Base-by-base conservation (phyloP, 2,113 vertebrate genomes). In the Misgurnus mizolepis region DNA sequence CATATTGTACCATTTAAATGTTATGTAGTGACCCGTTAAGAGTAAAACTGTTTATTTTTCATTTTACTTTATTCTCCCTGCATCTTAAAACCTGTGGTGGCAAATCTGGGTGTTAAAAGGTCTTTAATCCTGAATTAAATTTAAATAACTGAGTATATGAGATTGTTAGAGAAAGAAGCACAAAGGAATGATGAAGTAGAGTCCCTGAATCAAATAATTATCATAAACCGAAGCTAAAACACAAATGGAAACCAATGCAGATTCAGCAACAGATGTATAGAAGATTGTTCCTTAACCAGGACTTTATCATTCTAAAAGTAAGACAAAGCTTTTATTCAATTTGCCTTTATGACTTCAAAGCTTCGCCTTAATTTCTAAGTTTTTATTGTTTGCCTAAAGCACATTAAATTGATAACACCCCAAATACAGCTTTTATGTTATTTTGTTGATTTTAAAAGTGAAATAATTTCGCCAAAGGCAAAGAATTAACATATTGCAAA, bases 211-310 rank as follows among this genome's bases (percentile, higher is more conserved):
- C 50, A 56, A n/a, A 27, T 56, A 41, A 72, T 72, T 12, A 56
- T 72, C 6, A 45, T 27, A 73, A 73, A 45, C n/a, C 71, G 45
- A 73, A 73, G 22, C 53, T 22, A 73, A 45, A 73, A 73, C 71
- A 22, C 10, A 43, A 2, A n/a, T 60, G 55, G 40, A 73, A 27
- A 12, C 55, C 17, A 12, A 15, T 11, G 41, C 3, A n/a, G 69
- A 72, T 10, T 41, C 41, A 40, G 12, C 34, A 72, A 18, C 69
- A 73, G 71, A 61, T 73, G 70, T 43, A 39, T 53, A 60, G n/a
- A 73, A 0, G n/a, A 60, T n/a, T 8, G 3, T 22, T 73, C 0
- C 40, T 15, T 72, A 68, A 49, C 55, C 55, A 18, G 55, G 17
- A 8, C 55, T 58, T 68, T 5, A 47, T 49, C 11, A 43, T 39